phyloP scores from a whole-genome alignment of 2,113 vertebrate genomes.

The Empidonax traillii region DNA sequence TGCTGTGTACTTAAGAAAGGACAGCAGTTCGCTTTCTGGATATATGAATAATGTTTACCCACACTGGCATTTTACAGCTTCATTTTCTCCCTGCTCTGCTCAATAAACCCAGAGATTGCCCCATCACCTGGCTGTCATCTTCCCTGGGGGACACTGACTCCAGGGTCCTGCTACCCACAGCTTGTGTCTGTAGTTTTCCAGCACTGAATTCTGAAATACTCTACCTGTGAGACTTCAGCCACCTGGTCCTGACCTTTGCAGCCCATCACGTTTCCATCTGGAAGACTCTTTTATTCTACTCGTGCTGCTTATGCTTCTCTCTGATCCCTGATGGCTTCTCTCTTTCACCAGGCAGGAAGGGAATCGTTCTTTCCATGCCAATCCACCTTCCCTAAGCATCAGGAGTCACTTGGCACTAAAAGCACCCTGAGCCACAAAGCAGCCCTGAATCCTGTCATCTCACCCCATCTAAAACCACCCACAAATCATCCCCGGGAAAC shows the following conservation, averaged over 20 bases:
- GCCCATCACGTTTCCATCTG: neutral
- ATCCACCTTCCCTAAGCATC: neutral
- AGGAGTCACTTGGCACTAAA: neutral
- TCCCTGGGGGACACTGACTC: neutral
- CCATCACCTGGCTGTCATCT: neutral
- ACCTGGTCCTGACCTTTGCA: neutral
- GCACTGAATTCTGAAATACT: neutral
- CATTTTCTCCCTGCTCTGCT: conserved; percentile 21
- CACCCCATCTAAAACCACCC: neutral
- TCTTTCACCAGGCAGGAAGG: neutral
- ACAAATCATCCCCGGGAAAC: neutral
- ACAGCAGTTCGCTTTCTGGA: conserved; percentile 10
- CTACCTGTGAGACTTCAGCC: neutral
- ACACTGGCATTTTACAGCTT: conserved; percentile 24
- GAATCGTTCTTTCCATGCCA: neutral
- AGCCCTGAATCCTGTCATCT: neutral
- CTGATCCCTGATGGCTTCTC: neutral
- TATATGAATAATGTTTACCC: conserved; percentile 15
- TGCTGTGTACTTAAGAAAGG: conserved; percentile 23
- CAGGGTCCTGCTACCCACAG: neutral
- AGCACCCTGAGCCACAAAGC: neutral
- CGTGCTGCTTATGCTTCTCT: neutral
- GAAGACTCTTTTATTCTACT: neutral
- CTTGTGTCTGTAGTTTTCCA: neutral
- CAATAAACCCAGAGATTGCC: neutral